Evolutionary conservation across 2,888 invertebrate genomes (phyloP).

Genomic region (Lumbricus terrestris): DNA sequence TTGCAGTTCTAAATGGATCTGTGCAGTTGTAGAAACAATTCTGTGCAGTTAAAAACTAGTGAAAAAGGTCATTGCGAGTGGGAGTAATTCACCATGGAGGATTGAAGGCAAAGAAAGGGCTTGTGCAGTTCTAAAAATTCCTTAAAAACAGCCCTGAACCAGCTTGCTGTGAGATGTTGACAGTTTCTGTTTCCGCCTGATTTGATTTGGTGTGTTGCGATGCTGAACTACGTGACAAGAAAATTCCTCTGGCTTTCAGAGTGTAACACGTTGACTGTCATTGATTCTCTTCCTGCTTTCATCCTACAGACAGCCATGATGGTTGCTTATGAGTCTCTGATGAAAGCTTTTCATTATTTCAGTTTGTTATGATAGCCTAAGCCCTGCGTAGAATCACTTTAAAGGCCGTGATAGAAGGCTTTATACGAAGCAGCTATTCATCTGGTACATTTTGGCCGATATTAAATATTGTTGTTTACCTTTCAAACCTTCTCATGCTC

Average conservation of each 20-base stretch:
- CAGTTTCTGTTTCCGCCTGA: neutral
- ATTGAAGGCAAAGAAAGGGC: no score
- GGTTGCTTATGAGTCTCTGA: neutral
- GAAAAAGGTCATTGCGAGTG: no score
- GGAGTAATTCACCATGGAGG: no score
- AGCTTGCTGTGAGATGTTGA: neutral
- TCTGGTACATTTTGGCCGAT: neutral
- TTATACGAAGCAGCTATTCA: no score
- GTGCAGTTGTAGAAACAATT: no score
- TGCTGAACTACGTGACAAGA: neutral
- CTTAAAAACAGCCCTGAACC: neutral
- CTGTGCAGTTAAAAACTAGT: no score
- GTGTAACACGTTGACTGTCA: neutral
- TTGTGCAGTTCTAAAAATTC: no score
- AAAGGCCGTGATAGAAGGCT: neutral
- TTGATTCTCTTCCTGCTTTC: neutral
- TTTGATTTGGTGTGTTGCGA: neutral
- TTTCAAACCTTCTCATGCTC: neutral
- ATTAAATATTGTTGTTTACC: no score
- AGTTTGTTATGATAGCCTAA: neutral
- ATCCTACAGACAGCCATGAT: neutral
- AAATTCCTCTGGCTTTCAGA: neutral
- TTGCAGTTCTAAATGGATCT: no score
- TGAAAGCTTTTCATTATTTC: neutral
- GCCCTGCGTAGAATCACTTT: neutral